Evolutionary conservation across 2,888 invertebrate genomes (phyloP), one percentile per base, ranked within the genome.

Genomic region (Cotesia congregata): DNA sequence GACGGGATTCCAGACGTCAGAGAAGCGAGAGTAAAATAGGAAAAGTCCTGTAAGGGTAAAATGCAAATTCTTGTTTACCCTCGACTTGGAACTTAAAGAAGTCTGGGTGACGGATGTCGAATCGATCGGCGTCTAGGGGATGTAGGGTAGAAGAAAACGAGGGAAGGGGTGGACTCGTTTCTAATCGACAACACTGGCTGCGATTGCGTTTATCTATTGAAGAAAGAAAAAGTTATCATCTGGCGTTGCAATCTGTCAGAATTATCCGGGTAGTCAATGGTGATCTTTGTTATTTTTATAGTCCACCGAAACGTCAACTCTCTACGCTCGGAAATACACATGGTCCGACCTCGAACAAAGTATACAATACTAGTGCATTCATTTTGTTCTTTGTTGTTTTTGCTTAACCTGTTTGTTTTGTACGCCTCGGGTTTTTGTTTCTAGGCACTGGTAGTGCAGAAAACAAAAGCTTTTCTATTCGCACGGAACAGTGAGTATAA

Each of bases 401-500:
- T 67, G 72, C 70, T 72, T 77, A 38, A 72, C 74, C 59, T n/a
- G 62, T 75, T 73, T 71, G 71, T 60, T 79, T 62, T 38, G 50
- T 50, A 50, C 50, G 50, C 50, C 50, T 41, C 40, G 67, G 41
- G 7, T 17, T n/a, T 67, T 30, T 69, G 69, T 69, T 64, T 74
- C 40, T 12, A 6, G 39, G 61, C 61, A 71, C 71, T 61, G 61
- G 61, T 60, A 38, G 39, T 71, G 59, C 30, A 30, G 38, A 59
- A 67, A 73, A 73, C 73, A 73, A 67, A 73, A 73, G 67, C 67
- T 15, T 20, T 40, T 60, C 61, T 59, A 68, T 74, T 74, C 74
- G 68, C 67, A 74, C 62, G 74, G 68, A 68, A 74, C 68, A 74
- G 68, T 74, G 60, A 62, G 62, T 68, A 74, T 74, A 74, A 74